Base-by-base conservation (phyloP, 2,113 vertebrate genomes). In the Rynchops niger region DNA sequence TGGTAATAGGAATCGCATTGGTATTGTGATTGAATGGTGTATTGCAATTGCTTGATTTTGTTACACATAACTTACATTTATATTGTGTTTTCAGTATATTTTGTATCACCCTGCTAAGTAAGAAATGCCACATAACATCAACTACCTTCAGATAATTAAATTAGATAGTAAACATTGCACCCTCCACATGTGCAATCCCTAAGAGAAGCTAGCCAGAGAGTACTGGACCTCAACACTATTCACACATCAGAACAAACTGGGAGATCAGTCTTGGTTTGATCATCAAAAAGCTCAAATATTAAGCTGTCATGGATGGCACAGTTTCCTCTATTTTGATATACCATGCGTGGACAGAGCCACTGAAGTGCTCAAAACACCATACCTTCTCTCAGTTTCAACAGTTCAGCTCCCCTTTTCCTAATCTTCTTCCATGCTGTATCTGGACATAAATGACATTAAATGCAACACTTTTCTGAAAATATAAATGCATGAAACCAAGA, bases 41-140 rank as follows among this genome's bases (percentile, higher is more conserved):
- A 40, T 2, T 61, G 12, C 32, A 82, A 81, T 2, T 32, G 30
- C 9, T 84, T 67, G 49, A 53, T 29, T 79, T 71, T 43, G 13
- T 45, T 65, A 78, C 0, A 0, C 4, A 15, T 30, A 15, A 86
- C 38, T 80, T 66, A 62, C 6, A 81, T 42, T 47, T 32, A 8
- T 22, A 65, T 16, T 14, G 40, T 36, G 19, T 38, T 90, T 45
- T 67, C 62, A 72, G n/a, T 18, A 27, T 12, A 67, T 36, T 62
- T 62, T 50, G 23, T 26, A 76, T 81, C 58, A 77, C 21, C 78
- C 49, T 50, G 21, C 38, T 53, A 36, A 83, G 76, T 38, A 45
- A 62, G 61, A 91, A 66, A 91, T 71, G 62, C 20, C 47, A 62
- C 1, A 3, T 62, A 76, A 56, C 38, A 65, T 20, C 61, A 79